These are phyloP conservation scores for Mustela nigripes DNA, from an alignment of 2,113 vertebrate genomes.

Conservation along the genomic window DNA sequence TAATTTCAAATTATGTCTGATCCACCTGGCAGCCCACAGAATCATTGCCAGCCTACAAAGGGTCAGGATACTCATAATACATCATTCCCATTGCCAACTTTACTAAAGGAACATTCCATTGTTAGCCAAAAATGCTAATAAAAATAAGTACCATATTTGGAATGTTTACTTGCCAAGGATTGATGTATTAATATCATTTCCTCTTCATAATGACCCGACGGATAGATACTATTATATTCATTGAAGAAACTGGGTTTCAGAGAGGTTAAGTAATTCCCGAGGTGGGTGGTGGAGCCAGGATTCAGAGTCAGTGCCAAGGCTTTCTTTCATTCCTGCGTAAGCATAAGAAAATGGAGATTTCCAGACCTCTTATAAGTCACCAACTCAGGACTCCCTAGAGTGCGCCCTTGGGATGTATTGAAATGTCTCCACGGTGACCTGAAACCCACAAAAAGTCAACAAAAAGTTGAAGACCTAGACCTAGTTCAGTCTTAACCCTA, in stretches of 20 bases:
- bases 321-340: conserved; percentile 11
- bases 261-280: background rate
- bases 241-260: background rate
- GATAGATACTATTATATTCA: background rate
- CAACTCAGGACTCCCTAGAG: background rate
- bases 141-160: background rate
- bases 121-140: conserved; percentile 19
- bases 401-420: background rate
- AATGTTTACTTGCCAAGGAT: background rate
- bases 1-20: background rate
- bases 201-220: background rate
- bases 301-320: background rate
- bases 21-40: background rate
- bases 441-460: background rate
- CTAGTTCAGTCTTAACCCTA: background rate
- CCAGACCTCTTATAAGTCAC: background rate
- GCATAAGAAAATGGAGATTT: background rate
- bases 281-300: background rate
- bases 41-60: background rate
- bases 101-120: background rate
- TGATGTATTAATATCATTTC: background rate
- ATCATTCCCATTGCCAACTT: background rate
- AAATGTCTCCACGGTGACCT: background rate
- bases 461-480: background rate
- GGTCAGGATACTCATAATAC: background rate